Conservation (phyloP, 2,113 vertebrate species). For the Anseranas semipalmata region DNA sequence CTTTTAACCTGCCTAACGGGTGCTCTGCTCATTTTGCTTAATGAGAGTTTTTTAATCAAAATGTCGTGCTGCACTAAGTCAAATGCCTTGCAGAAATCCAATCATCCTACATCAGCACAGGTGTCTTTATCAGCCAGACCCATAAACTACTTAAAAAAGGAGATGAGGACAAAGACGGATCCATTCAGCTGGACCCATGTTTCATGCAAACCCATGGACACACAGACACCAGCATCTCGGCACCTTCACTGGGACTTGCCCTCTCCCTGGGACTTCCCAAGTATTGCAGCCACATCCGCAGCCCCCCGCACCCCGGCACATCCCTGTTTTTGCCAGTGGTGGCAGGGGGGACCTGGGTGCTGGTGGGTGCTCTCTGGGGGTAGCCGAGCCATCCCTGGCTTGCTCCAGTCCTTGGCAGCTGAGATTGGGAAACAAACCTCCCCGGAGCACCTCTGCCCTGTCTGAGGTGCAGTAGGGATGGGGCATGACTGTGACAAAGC, state of each 20-base stretch:
- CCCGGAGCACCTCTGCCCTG: too few relatives aligned
- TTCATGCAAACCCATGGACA: too few relatives aligned
- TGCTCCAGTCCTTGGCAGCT: too few relatives aligned
- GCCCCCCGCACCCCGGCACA: too few relatives aligned
- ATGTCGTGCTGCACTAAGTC: accelerated
- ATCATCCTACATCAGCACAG: neutral
- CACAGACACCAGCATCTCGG: too few relatives aligned
- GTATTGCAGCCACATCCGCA: too few relatives aligned
- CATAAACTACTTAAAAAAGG: neutral
- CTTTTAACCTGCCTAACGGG: neutral
- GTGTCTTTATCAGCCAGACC: neutral
- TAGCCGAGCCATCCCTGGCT: neutral
- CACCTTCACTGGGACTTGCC: too few relatives aligned
- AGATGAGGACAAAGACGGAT: neutral
- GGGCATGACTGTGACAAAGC: neutral
- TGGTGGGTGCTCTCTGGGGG: neutral
- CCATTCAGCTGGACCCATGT: neutral
- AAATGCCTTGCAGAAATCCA: neutral
- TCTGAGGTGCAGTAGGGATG: neutral
- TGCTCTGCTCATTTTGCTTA: neutral
- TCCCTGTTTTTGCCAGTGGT: too few relatives aligned
- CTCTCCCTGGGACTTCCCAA: too few relatives aligned
- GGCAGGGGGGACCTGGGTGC: neutral
- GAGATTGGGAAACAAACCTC: too few relatives aligned
- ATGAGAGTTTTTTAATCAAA: neutral